A percentile compares a stretch with the other conserved stretches of the same genome.
phyloP scores from a whole-genome alignment of 2,888 invertebrate species.

The Pecten maximus region DNA sequence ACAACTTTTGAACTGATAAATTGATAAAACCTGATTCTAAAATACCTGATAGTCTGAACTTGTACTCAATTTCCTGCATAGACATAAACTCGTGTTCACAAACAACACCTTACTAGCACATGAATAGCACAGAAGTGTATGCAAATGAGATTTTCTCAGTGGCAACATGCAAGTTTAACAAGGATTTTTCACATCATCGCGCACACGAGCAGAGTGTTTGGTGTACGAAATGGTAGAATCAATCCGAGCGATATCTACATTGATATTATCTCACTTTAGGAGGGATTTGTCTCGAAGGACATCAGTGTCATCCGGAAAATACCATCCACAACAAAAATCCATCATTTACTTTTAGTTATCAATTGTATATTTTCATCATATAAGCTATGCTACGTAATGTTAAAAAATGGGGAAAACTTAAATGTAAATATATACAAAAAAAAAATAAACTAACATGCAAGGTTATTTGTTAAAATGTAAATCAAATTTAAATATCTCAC shows the following conservation, averaged over 20 bases:
- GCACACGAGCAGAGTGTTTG: too few relatives aligned
- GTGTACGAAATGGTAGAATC: too few relatives aligned
- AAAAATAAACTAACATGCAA: not conserved
- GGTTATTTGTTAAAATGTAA: not conserved
- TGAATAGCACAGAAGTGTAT: too few relatives aligned
- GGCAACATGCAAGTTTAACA: too few relatives aligned
- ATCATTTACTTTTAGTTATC: not conserved
- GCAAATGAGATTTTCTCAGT: too few relatives aligned
- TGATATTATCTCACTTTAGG: not conserved
- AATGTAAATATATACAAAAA: not conserved
- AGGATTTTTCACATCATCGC: too few relatives aligned
- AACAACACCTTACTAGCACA: too few relatives aligned
- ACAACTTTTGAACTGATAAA: too few relatives aligned
- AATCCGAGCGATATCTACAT: not conserved
- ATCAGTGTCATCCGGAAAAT: not conserved
- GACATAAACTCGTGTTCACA: too few relatives aligned
- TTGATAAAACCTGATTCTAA: too few relatives aligned
- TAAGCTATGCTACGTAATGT: not conserved
- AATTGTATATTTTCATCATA: not conserved
- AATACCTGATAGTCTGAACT: too few relatives aligned
- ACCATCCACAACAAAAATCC: not conserved
- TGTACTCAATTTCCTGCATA: too few relatives aligned
- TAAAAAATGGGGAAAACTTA: not conserved
- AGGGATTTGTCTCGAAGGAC: constrained; percentile 21
- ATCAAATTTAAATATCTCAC: not conserved